Evolutionary conservation across 2,888 invertebrate genomes (phyloP), one percentile per base, ranked within the genome.

Genomic region (Agrotis ipsilon): DNA sequence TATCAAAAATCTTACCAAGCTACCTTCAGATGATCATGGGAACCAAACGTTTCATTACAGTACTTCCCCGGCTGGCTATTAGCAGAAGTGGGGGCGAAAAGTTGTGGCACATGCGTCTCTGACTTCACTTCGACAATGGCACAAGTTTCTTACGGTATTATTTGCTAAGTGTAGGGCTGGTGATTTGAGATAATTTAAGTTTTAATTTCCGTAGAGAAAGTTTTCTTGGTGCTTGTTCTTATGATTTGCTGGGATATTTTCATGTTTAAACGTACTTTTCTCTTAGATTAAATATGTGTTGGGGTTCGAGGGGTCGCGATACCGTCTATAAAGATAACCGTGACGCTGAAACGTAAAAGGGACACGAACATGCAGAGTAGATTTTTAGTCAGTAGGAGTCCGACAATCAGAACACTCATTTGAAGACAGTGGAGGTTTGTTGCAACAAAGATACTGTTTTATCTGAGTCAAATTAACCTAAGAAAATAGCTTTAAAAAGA

Each of bases 101-200:
- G 67, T 84, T 82, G 72, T 58, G 55, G 64, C 64, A 64, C 81
- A 80, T 65, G 71, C 81, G 72, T 70, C 82, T 81, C 24, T 45
- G 48, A 57, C 57, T n/a, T 49, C 68, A 72, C 64, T 72, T 69
- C 75, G 52, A 82, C 75, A 78, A 81, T 78, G 78, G 81, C 69
- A 62, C 52, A 84, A 82, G 71, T 82, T 82, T 82, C 84, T 82
- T 78, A 78, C 51, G 58, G 69, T 57, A 64, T 81, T 82, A 76
- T 84, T 82, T 84, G 82, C 43, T 55, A 14, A 52, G 7, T 27
- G 14, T 76, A 84, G 85, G 85, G 85, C 3, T 84, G 84, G 3
- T 45, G 24, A 18, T 45, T 61, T 48, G 7, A 67, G 24, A 48
- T 16, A 14, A 54, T 48, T n/a, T 13, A 27, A 7, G 32, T 32